These are phyloP conservation scores for Morus bassanus DNA, from an alignment of 2,797 vertebrate species.

Conservation along the genomic window DNA sequence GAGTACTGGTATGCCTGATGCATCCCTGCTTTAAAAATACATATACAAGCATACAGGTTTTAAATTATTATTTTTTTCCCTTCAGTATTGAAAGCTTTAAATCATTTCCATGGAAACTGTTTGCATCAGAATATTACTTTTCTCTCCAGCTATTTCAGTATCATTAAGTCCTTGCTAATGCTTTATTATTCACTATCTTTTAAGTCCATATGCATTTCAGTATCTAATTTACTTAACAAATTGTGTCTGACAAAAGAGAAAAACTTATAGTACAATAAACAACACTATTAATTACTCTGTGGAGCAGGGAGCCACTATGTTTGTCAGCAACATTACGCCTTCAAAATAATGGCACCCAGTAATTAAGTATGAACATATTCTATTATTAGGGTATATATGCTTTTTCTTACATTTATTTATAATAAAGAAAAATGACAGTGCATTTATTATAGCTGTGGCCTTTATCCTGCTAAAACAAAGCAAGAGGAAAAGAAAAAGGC, in stretches of 20 bases:
- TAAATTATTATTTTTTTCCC: slow-evolving; percentile 27
- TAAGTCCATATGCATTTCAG: slow-evolving; percentile 57
- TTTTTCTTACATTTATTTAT: slow-evolving; percentile 52
- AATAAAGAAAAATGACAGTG: slow-evolving; percentile 32
- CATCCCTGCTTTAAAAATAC: background rate
- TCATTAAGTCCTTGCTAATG: slow-evolving; percentile 71
- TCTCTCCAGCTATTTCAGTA: slow-evolving; percentile 60
- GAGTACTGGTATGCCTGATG: background rate
- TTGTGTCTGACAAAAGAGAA: slow-evolving; percentile 62
- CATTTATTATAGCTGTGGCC: slow-evolving; percentile 12
- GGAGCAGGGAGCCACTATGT: slow-evolving; percentile 14
- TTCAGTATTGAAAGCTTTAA: slow-evolving; percentile 59
- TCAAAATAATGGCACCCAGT: slow-evolving; percentile 51
- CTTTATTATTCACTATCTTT: slow-evolving; percentile 66
- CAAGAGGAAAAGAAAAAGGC: background rate
- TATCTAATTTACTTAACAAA: slow-evolving; percentile 72
- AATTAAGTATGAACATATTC: slow-evolving; percentile 60
- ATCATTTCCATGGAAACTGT: slow-evolving; percentile 74
- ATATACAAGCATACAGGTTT: slow-evolving; percentile 23
- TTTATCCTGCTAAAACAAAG: slow-evolving; percentile 63
- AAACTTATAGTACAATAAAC: slow-evolving; percentile 66
- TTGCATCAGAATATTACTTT: slow-evolving; percentile 62
- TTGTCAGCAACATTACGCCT: slow-evolving; percentile 43
- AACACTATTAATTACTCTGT: slow-evolving; percentile 67
- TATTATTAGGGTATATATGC: slow-evolving; percentile 48